These are phyloP conservation scores for Conomelus anceps DNA, from an alignment of 2,888 invertebrate genomes.

Conservation along the genomic window DNA sequence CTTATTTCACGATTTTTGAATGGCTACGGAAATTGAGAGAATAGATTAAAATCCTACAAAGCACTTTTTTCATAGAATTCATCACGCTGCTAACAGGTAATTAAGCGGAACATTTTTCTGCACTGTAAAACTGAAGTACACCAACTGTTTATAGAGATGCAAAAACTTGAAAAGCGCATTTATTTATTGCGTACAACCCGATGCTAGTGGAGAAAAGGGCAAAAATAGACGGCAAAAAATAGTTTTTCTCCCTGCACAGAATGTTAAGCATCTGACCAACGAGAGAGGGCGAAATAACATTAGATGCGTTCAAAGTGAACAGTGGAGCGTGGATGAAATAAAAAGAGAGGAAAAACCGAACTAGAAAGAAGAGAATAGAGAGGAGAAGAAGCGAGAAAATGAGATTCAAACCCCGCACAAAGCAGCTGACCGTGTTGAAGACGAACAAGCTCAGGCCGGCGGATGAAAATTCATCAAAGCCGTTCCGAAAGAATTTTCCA, in stretches of 20 bases:
- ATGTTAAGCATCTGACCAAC: background rate
- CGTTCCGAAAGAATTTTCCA: background rate
- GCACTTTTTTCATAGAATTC: background rate
- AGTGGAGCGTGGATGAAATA: background rate
- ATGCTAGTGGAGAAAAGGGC: background rate
- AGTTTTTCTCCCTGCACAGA: background rate
- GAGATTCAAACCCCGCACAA: background rate
- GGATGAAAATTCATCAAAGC: background rate
- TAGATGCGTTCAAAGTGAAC: background rate
- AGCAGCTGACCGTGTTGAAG: background rate
- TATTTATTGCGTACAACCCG: background rate
- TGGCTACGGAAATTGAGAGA: background rate
- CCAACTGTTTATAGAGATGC: background rate
- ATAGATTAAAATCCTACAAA: background rate
- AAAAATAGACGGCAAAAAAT: background rate
- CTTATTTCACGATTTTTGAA: background rate
- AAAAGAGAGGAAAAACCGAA: background rate
- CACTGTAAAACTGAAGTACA: background rate
- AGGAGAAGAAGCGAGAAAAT: background rate
- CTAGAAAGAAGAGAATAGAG: background rate
- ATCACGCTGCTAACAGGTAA: background rate
- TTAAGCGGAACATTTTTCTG: background rate
- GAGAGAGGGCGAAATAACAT: background rate
- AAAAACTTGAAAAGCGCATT: background rate
- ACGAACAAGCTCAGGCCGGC: too few species aligned